Evolutionary conservation across 2,888 invertebrate genomes (phyloP), one percentile per base, ranked within the genome.

Genomic region (Teleogryllus oceanicus): DNA sequence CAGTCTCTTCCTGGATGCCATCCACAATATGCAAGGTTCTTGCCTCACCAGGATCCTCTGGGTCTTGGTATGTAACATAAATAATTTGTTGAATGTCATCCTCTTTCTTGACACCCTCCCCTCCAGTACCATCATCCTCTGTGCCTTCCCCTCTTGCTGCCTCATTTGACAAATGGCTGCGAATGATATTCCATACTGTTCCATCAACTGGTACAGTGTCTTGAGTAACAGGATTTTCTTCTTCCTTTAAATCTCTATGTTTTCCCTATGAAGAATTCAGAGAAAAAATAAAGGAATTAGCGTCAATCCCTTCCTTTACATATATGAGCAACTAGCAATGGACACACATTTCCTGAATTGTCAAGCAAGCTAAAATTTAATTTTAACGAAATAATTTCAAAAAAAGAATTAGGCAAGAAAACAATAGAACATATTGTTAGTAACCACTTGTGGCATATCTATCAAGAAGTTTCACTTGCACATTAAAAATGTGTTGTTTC

Each of bases 61-160:
- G 86, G 83, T 89, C 88, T 82, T 89, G 88, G 83, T 89, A 89
- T 2, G 89, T 87, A 1, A 90, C 88, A 82, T 89, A 89, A 81
- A 89, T 87, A 80, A 89, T 88, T 83, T 89, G 89, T 50, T 88
- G 87, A 62, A 62, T 62, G 8, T n/a, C n/a, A 62, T 62, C 62
- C 8, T 62, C 62, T n/a, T 62, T 62, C 13, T 62, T 62, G 20
- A 85, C 85, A 20, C 85, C 86, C 81, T 87, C 87, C 75, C 84
- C 85, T 8, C 80, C 82, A 11, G 81, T 83, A 75, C 49, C 79
- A 16, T 24, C 50, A 12, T 84, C 81, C 80, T 87, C 85, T 20
- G 11, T 24, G 18, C 37, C 77, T 20, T 20, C 80, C 2, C 79
- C 81, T 13, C 78, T 77, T 18, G 84, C 80, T 50, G 86, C 85